Conservation (phyloP, 2,797 vertebrate genomes). For the Artibeus jamaicensis region DNA sequence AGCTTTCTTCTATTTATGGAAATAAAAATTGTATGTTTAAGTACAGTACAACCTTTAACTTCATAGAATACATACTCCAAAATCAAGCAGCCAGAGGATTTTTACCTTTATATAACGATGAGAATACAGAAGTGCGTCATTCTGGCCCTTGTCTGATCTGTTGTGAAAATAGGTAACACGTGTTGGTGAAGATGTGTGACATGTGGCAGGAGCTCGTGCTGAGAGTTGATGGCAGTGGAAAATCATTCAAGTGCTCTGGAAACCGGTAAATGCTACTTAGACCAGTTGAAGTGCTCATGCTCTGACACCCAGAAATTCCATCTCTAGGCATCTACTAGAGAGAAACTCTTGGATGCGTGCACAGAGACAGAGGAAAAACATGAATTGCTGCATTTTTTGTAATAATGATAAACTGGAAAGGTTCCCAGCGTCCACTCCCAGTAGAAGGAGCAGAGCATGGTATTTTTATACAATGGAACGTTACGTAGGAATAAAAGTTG, state of each 20-base stretch:
- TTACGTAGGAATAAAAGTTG: slow-evolving; percentile 9
- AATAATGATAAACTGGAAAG: not conserved
- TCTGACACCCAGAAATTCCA: not conserved
- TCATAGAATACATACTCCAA: not conserved
- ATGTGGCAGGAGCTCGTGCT: not conserved
- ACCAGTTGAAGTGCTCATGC: not conserved
- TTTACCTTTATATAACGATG: not conserved
- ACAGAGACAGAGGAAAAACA: not conserved
- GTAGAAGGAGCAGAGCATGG: not conserved
- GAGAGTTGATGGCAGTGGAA: not conserved
- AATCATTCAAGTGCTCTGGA: not conserved
- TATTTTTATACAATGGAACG: not conserved
- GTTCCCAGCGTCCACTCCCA: not conserved
- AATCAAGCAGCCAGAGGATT: not conserved
- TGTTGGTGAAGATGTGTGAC: not conserved
- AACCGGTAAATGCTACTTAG: not conserved
- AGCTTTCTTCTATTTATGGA: not conserved
- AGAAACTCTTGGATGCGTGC: not conserved
- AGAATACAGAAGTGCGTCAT: not conserved
- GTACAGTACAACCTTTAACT: not conserved
- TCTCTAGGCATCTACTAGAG: not conserved
- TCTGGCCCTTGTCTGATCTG: not conserved
- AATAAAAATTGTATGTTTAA: slow-evolving; percentile 1
- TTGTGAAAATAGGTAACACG: not conserved
- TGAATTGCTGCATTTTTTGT: not conserved